Evolutionary conservation across 2,797 vertebrate genomes (phyloP).

Genomic region (Hephaestus fuliginosus): DNA sequence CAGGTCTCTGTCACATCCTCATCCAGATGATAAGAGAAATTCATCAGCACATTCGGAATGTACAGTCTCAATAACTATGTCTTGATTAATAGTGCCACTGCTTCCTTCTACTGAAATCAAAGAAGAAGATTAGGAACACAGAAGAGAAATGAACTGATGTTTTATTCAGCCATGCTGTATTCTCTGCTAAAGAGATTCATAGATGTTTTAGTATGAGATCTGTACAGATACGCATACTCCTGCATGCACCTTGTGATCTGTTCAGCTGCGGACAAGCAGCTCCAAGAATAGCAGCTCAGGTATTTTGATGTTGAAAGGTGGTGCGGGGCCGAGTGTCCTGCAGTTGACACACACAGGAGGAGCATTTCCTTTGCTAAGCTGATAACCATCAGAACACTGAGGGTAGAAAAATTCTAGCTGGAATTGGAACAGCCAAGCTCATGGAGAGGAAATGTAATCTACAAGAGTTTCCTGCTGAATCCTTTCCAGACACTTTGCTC

Average conservation of each 20-base stretch:
- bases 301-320: slow-evolving; percentile 69
- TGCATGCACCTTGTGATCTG: slow-evolving; percentile 30
- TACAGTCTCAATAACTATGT: slow-evolving; percentile 3
- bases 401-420: slow-evolving; percentile 73
- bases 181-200: background rate
- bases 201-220: slow-evolving; percentile 10
- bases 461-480: slow-evolving; percentile 80
- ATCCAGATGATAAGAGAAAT: background rate
- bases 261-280: slow-evolving; percentile 38
- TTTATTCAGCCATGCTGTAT: background rate
- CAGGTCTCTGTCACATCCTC: background rate
- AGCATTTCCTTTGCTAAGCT: slow-evolving; percentile 71
- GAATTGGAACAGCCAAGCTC: slow-evolving; percentile 81
- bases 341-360: slow-evolving; percentile 39
- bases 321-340: slow-evolving; percentile 34
- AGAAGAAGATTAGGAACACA: background rate
- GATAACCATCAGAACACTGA: slow-evolving; percentile 85
- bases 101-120: background rate
- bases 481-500: slow-evolving; percentile 59
- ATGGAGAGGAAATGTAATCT: slow-evolving; percentile 81
- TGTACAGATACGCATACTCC: slow-evolving; percentile 1
- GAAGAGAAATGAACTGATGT: background rate
- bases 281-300: slow-evolving; percentile 28
- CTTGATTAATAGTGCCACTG: background rate
- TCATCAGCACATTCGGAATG: slow-evolving; percentile 10